These are phyloP conservation scores for Stichopus horrens DNA, from an alignment of 53 echinoderm and acorn worm genomes.

Conservation along the genomic window DNA sequence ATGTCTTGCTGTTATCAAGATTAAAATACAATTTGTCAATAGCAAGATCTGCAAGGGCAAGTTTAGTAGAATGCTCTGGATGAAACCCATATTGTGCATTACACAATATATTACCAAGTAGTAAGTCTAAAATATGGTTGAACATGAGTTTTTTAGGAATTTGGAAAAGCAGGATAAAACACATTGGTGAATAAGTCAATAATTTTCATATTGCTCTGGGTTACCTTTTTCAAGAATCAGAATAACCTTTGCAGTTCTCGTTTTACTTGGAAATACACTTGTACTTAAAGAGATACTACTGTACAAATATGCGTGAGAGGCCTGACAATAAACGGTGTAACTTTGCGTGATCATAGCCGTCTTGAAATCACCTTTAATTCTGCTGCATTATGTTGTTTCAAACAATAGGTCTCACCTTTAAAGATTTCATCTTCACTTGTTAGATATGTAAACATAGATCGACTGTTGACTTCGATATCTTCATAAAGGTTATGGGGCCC, in stretches of 20 bases:
- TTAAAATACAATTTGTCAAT: background rate
- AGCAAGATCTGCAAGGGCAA: constrained; percentile 17
- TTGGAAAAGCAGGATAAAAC: background rate
- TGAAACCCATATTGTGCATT: constrained; percentile 28
- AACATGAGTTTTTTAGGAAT: background rate
- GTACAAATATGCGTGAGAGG: background rate
- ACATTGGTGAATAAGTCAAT: background rate
- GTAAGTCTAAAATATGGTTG: background rate
- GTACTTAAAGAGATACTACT: background rate
- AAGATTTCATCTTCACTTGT: background rate
- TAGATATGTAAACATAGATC: background rate
- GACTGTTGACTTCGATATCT: background rate
- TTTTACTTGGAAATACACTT: background rate
- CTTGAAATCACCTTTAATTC: background rate
- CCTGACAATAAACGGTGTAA: background rate
- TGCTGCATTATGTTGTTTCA: background rate
- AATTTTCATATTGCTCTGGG: background rate
- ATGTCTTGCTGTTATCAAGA: too few relatives aligned
- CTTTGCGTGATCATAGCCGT: background rate
- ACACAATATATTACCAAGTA: constrained; percentile 18
- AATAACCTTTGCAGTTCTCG: constrained; percentile 18
- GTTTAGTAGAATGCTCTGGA: constrained; percentile 6
- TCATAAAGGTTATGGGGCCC: background rate
- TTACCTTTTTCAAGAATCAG: constrained; percentile 2
- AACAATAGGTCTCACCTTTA: too few relatives aligned